phyloP scores from a whole-genome alignment of 2,888 invertebrate genomes.

The Nomada fucata region DNA sequence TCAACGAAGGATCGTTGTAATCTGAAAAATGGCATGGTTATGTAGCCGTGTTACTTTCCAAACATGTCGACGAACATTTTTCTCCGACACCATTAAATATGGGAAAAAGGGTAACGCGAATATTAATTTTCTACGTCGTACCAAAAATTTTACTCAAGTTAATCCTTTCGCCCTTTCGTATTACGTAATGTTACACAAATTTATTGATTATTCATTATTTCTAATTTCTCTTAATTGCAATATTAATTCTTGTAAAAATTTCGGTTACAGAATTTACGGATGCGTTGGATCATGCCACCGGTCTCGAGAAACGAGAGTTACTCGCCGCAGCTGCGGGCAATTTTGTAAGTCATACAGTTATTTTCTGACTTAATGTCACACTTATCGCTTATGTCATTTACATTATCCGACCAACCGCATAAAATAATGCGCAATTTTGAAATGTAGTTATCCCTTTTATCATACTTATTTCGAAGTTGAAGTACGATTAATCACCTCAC shows the following conservation, averaged over 20 bases:
- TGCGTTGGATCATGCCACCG: slow-evolving; percentile 96
- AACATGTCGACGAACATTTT: slow-evolving; percentile 53
- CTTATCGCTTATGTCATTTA: neutral
- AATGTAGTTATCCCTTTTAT: neutral
- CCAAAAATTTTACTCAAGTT: neutral
- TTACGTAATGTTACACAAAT: slow-evolving; percentile 63
- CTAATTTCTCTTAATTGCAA: neutral
- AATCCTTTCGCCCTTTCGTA: slow-evolving; percentile 17
- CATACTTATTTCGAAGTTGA: neutral
- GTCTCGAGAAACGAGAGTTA: slow-evolving; percentile 95
- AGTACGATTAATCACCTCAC: too few relatives aligned
- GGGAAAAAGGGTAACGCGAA: slow-evolving; percentile 35
- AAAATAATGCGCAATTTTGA: neutral
- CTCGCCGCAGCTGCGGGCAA: slow-evolving; percentile 94
- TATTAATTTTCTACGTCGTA: neutral
- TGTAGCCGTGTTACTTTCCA: slow-evolving; percentile 51
- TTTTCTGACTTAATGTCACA: neutral
- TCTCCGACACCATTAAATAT: slow-evolving; percentile 10
- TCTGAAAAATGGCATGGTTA: slow-evolving; percentile 65
- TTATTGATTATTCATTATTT: slow-evolving; percentile 20
- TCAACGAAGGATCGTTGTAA: neutral
- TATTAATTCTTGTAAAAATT: neutral
- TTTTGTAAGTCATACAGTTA: slow-evolving; percentile 85
- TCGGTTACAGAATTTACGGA: slow-evolving; percentile 86
- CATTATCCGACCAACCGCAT: neutral